Percentiles rank a stretch among this genome's conserved stretches.
These are phyloP conservation scores for Sterrhoptilus dennistouni DNA, from an alignment of 2,113 vertebrate genomes.

Conservation along the genomic window DNA sequence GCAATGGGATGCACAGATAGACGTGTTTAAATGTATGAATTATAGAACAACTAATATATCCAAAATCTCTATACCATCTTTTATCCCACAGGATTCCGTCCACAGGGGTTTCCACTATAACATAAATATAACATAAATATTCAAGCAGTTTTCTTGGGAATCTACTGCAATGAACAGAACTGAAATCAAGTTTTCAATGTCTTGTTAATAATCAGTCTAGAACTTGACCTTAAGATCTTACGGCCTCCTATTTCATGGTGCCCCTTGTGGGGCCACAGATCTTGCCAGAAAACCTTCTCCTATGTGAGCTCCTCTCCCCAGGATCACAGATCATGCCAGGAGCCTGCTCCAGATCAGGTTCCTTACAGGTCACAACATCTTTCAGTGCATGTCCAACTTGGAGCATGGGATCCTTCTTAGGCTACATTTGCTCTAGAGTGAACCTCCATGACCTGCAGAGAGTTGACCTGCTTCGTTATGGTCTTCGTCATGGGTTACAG, in stretches of 20 bases:
- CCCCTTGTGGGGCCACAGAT: rapidly evolving
- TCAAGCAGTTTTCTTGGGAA: neutral
- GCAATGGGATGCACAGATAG: neutral
- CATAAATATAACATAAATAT: neutral
- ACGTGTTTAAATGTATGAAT: neutral
- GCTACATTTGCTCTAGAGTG: neutral
- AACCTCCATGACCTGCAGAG: neutral
- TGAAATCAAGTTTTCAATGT: neutral
- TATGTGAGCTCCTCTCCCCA: rapidly evolving
- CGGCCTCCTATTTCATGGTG: rapidly evolving
- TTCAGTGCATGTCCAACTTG: neutral
- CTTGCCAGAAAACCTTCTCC: neutral
- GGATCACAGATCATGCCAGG: neutral
- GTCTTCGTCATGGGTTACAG: neutral
- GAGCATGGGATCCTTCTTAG: neutral
- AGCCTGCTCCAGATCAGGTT: neutral
- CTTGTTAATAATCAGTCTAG: neutral
- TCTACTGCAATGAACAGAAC: neutral
- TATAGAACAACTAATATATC: neutral
- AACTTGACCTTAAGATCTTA: neutral
- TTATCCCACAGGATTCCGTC: neutral
- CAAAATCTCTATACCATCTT: neutral
- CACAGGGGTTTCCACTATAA: neutral
- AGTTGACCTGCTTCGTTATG: neutral
- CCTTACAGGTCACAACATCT: neutral